These are phyloP conservation scores for Mionectes olivaceus DNA, from an alignment of 2,797 vertebrate genomes.

Conservation along the genomic window DNA sequence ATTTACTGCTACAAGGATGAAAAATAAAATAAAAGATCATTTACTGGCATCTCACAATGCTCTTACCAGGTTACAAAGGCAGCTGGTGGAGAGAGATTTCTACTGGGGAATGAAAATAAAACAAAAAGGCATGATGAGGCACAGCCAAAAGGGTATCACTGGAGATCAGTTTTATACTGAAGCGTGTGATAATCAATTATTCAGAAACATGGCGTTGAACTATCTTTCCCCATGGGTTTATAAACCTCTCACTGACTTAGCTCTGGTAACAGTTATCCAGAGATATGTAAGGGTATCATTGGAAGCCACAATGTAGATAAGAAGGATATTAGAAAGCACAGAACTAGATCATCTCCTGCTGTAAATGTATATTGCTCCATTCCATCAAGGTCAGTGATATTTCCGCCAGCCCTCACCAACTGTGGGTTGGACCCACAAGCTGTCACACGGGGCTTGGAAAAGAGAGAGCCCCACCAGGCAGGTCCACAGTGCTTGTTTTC, in stretches of 20 bases:
- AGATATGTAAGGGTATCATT: slow-evolving; percentile 27
- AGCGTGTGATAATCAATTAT: slow-evolving; percentile 75
- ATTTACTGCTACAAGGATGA: slow-evolving; percentile 68
- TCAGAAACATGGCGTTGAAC: slow-evolving; percentile 58
- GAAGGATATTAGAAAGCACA: not conserved
- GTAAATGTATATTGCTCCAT: not conserved
- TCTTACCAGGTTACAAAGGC: slow-evolving; percentile 64
- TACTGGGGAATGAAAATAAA: slow-evolving; percentile 63
- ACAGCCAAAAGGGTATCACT: slow-evolving; percentile 55
- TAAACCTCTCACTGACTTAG: slow-evolving; percentile 45
- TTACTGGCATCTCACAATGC: slow-evolving; percentile 66
- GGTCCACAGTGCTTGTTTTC: not conserved
- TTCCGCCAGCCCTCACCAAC: not conserved
- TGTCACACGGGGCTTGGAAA: not conserved
- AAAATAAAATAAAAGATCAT: slow-evolving; percentile 70
- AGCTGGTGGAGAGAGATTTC: slow-evolving; percentile 43
- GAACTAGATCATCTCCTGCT: not conserved
- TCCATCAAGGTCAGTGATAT: not conserved
- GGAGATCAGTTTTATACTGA: slow-evolving; percentile 64
- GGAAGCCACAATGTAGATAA: not conserved
- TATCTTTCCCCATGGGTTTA: slow-evolving; percentile 60
- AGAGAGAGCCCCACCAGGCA: not conserved
- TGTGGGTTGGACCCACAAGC: not conserved
- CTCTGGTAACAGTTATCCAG: slow-evolving; percentile 33
- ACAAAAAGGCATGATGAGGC: slow-evolving; percentile 8